Conservation (phyloP, 2,797 vertebrate genomes). For the Setipinna tenuifilis region DNA sequence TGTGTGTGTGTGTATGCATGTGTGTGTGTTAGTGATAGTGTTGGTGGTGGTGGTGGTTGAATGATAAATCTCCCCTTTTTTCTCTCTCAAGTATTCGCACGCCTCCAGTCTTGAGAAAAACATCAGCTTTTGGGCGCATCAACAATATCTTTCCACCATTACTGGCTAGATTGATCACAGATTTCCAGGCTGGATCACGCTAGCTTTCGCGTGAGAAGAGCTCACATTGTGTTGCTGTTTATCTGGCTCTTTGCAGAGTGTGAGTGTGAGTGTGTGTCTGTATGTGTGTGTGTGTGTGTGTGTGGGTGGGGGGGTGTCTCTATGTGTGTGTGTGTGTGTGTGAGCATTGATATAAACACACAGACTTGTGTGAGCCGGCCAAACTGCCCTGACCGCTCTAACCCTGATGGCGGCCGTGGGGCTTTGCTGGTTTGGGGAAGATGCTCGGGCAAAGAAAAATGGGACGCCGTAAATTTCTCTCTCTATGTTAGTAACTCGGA, state of each 20-base stretch:
- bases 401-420: background rate
- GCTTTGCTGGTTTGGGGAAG: background rate
- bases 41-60: conserved; percentile 42
- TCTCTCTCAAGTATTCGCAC: conserved; percentile 56
- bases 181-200: conserved; percentile 63
- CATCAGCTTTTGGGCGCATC: conserved; percentile 46
- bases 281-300: conserved; percentile 15
- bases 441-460: background rate
- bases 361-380: background rate
- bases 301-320: conserved; percentile 7
- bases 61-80: conserved; percentile 46
- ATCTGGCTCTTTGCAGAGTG: conserved; percentile 64
- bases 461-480: background rate
- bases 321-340: conserved; percentile 19
- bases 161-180: conserved; percentile 69
- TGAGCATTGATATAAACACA: background rate
- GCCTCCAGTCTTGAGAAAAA: conserved; percentile 49
- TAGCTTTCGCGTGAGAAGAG: conserved; percentile 73
- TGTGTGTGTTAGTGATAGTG: conserved; percentile 30
- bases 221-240: conserved; percentile 66
- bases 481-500: background rate
- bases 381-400: background rate
- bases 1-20: conserved; percentile 40
- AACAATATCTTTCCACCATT: conserved; percentile 54
- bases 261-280: conserved; percentile 43